phyloP scores from a whole-genome alignment of 2,797 vertebrate species.

The Tragopan temminckii region DNA sequence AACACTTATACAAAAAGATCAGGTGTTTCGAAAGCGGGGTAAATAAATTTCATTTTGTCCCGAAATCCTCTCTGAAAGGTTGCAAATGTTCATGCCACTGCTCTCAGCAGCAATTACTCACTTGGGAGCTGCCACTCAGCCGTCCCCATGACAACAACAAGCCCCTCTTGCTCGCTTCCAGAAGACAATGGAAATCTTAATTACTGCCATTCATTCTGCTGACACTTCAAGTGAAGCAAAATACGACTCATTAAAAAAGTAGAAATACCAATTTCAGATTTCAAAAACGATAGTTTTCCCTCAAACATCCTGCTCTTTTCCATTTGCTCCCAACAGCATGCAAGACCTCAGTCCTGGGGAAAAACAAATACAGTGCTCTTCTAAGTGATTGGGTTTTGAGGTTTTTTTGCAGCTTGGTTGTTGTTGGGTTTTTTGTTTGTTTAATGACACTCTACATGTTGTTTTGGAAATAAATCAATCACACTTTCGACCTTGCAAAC shows the following conservation, averaged over 20 bases:
- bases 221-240: constrained; percentile 55
- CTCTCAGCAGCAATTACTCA: constrained; percentile 66
- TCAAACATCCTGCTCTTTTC: not conserved
- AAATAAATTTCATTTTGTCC: constrained; percentile 49
- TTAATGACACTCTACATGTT: not conserved
- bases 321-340: not conserved
- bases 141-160: constrained; percentile 79
- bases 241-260: constrained; percentile 23
- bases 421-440: not conserved
- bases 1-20: not conserved
- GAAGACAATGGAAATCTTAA: constrained; percentile 79
- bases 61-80: constrained; percentile 47
- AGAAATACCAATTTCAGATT: not conserved
- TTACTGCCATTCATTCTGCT: constrained; percentile 62
- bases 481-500: not conserved
- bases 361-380: not conserved
- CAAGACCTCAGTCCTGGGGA: not conserved
- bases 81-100: constrained; percentile 44
- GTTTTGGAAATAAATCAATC: not conserved
- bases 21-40: constrained; percentile 37
- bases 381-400: not conserved
- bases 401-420: not conserved
- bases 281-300: not conserved
- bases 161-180: constrained; percentile 64
- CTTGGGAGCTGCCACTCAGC: constrained; percentile 72